Percentiles rank a stretch among this genome's conserved stretches.
Evolutionary conservation across 2,797 vertebrate species (phyloP).

Genomic region (Caiman crocodilus): DNA sequence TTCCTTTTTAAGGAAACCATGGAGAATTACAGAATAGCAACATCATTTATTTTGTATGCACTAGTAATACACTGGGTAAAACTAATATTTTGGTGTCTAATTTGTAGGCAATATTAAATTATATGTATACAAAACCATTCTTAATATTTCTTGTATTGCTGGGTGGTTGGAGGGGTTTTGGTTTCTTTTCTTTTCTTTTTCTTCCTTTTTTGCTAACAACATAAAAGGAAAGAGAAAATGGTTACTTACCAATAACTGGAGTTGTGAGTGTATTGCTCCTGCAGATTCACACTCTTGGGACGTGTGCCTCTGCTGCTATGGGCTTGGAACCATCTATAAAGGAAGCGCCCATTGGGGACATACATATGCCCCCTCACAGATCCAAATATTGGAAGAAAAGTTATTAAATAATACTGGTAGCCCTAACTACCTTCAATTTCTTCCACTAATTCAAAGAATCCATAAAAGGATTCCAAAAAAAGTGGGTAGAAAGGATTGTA

Average conservation of each 20-base stretch:
- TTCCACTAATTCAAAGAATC: constrained; percentile 47
- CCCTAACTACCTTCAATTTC: constrained; percentile 5
- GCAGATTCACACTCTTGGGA: constrained; percentile 74
- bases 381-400: constrained; percentile 38
- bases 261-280: constrained; percentile 71
- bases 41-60: background rate
- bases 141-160: background rate
- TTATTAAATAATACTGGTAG: background rate
- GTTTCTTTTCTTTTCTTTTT: no score
- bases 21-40: background rate
- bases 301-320: constrained; percentile 72
- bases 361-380: constrained; percentile 64
- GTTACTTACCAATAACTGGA: constrained; percentile 71
- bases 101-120: background rate
- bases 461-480: constrained; percentile 50
- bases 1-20: background rate
- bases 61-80: background rate
- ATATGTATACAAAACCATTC: background rate
- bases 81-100: background rate
- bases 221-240: constrained; percentile 62
- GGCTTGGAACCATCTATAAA: constrained; percentile 46
- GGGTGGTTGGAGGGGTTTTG: background rate
- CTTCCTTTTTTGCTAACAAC: background rate
- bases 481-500: constrained; percentile 23
- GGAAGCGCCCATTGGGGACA: constrained; percentile 57